Conservation (phyloP, 2,888 invertebrate species). For the Cacoxenus indagator region DNA sequence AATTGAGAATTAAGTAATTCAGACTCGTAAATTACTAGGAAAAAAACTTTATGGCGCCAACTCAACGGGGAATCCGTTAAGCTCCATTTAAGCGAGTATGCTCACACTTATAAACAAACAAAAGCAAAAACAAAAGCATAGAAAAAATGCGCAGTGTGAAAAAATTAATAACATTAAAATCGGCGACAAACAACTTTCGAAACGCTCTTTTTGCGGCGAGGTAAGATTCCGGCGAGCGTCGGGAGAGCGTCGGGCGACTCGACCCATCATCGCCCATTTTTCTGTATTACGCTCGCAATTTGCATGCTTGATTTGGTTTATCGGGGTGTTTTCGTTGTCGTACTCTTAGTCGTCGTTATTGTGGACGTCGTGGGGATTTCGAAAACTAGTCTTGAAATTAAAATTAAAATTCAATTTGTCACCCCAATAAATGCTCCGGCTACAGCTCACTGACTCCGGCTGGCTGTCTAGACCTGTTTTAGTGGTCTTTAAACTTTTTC, state of each 20-base stretch:
- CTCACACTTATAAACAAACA: not conserved
- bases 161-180: not conserved
- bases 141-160: not conserved
- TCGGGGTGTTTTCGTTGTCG: not conserved
- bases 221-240: not conserved
- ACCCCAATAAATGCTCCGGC: slow-evolving; percentile 23
- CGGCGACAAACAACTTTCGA: slow-evolving; percentile 17
- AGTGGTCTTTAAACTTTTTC: slow-evolving; percentile 1
- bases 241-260: not conserved
- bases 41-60: slow-evolving; percentile 15
- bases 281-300: slow-evolving; percentile 6
- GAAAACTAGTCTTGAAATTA: slow-evolving; percentile 27
- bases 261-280: slow-evolving; percentile 4
- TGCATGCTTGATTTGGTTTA: not conserved
- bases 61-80: slow-evolving; percentile 31
- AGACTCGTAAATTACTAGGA: slow-evolving; percentile 50
- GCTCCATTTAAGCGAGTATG: slow-evolving; percentile 10
- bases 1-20: slow-evolving; percentile 27
- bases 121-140: not conserved
- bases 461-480: slow-evolving; percentile 22
- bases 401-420: slow-evolving; percentile 38
- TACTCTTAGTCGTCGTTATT: not conserved
- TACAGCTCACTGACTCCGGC: slow-evolving; percentile 22
- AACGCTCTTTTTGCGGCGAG: not conserved
- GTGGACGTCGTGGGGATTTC: not conserved